Percentiles rank a stretch among this genome's conserved stretches.
Evolutionary conservation across 2,113 vertebrate species (phyloP).

Genomic region (Murina feae): DNA sequence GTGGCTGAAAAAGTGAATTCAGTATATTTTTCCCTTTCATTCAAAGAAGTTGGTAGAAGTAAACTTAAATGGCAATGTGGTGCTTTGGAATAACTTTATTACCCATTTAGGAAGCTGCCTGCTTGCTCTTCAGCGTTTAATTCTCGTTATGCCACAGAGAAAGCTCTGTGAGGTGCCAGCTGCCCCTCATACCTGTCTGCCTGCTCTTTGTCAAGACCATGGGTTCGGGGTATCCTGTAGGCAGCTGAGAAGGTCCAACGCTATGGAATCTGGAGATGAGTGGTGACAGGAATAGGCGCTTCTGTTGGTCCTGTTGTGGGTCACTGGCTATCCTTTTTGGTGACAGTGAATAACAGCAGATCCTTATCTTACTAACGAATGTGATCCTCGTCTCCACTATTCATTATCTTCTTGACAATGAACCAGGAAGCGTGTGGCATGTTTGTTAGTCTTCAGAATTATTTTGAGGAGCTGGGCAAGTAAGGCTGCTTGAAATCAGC

Average conservation of each 20-base stretch:
- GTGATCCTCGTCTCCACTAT: neutral
- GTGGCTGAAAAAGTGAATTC: neutral
- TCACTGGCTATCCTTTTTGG: neutral
- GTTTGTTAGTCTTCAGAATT: slow-evolving; percentile 26
- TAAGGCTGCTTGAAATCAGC: neutral
- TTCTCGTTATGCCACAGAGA: neutral
- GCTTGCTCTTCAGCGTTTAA: neutral
- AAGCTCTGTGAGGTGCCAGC: neutral
- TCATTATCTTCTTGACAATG: slow-evolving; percentile 12
- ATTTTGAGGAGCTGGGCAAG: slow-evolving; percentile 8
- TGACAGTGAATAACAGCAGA: neutral
- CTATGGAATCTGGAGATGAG: neutral
- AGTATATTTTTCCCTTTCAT: neutral
- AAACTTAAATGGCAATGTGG: neutral
- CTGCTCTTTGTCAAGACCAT: neutral
- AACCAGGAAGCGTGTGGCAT: neutral
- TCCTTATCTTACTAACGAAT: neutral
- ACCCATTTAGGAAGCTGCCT: neutral
- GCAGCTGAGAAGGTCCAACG: neutral
- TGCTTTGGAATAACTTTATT: neutral
- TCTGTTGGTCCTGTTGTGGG: neutral
- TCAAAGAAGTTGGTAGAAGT: neutral
- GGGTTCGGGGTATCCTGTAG: neutral
- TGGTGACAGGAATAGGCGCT: neutral
- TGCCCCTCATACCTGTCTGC: neutral